A percentile compares a stretch with the other conserved stretches of the same genome.
Evolutionary conservation across 2,113 vertebrate species (phyloP).

Genomic region (Silurus glanis): DNA sequence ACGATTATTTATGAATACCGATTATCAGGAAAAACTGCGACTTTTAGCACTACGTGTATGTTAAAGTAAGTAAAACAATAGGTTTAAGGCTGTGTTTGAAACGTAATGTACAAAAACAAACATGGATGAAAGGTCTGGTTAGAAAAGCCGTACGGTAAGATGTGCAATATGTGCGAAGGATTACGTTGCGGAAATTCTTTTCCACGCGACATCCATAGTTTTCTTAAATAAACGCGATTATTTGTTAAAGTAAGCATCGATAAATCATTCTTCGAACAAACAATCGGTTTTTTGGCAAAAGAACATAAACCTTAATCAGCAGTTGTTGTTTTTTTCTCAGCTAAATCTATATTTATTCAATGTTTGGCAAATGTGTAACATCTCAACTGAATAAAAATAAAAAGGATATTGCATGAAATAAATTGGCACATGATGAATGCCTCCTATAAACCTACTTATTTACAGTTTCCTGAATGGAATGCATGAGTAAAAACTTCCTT

Average conservation of each 20-base stretch:
- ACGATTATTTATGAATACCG: not conserved
- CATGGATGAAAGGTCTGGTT: not conserved
- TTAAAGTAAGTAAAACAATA: not conserved
- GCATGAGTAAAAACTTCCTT: not conserved
- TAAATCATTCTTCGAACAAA: not conserved
- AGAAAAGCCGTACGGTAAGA: not conserved
- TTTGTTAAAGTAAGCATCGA: not conserved
- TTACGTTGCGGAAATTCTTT: not conserved
- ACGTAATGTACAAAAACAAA: not conserved
- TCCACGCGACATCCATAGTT: not conserved
- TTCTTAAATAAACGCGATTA: not conserved
- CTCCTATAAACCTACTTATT: not conserved
- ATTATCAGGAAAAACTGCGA: not conserved
- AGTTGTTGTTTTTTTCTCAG: too few relatives aligned
- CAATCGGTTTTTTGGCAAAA: not conserved
- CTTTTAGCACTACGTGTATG: not conserved
- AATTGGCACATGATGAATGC: not conserved
- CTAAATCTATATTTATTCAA: not conserved
- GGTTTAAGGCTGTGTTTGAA: not conserved
- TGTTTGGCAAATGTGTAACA: not conserved
- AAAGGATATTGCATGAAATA: not conserved
- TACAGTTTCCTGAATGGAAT: constrained; percentile 4
- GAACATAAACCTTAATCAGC: not conserved
- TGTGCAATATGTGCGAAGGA: not conserved
- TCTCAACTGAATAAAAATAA: not conserved